These are phyloP conservation scores for Amiota mariae DNA, from an alignment of 2,888 invertebrate species.

Conservation along the genomic window DNA sequence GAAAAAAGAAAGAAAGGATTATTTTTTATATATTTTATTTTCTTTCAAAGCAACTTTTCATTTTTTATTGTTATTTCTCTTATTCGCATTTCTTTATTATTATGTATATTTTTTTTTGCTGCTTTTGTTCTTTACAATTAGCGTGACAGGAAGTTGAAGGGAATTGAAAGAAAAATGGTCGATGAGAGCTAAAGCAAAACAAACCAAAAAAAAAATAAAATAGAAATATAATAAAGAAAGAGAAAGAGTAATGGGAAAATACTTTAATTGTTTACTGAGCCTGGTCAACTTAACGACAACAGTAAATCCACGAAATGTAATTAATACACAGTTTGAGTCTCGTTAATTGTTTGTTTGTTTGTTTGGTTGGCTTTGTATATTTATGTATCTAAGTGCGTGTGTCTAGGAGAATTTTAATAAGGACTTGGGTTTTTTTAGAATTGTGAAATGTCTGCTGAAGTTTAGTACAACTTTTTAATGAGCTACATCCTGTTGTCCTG, in stretches of 20 bases:
- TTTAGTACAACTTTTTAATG: constrained; percentile 20
- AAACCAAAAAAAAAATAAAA: neutral
- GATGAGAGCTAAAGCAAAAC: constrained; percentile 13
- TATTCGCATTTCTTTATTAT: constrained; percentile 17
- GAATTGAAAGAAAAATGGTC: too few relatives aligned
- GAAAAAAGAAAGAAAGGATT: constrained; percentile 8
- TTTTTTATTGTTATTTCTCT: constrained; percentile 13
- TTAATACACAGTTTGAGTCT: constrained; percentile 22
- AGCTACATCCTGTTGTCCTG: constrained; percentile 7
- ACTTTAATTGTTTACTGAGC: constrained; percentile 59
- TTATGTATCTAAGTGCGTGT: neutral
- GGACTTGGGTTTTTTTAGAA: neutral
- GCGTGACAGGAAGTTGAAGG: constrained; percentile 5
- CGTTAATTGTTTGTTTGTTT: constrained; percentile 1
- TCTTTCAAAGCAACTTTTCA: neutral
- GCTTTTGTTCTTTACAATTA: constrained; percentile 26
- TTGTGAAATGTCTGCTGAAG: too few relatives aligned
- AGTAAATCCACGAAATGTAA: constrained; percentile 22
- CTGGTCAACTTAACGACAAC: constrained; percentile 26
- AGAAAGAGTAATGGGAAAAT: constrained; percentile 44
- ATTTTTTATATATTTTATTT: constrained; percentile 9
- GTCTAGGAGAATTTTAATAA: neutral
- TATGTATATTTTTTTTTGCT: neutral
- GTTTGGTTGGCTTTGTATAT: neutral
- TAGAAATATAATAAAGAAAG: constrained; percentile 13